Evolutionary conservation across 2,113 vertebrate genomes (phyloP).

Genomic region (Etheostoma cragini): DNA sequence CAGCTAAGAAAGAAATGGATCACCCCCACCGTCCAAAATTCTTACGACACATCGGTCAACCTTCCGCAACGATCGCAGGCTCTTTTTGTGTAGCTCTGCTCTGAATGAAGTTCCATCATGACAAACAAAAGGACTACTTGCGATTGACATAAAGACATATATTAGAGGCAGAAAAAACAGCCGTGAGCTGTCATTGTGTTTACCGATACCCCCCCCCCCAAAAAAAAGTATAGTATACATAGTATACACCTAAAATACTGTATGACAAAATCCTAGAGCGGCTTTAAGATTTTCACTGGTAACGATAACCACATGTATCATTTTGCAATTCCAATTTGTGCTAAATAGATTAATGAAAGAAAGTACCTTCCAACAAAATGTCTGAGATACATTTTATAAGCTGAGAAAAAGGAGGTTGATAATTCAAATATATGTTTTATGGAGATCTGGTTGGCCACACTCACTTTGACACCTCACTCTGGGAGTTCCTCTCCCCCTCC

Average conservation of each 20-base stretch:
- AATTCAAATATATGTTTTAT: not conserved
- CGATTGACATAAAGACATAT: no score
- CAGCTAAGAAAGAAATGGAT: no score
- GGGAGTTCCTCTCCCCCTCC: constrained; percentile 93
- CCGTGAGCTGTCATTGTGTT: no score
- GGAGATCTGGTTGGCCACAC: constrained; percentile 41
- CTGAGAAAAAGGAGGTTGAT: not conserved
- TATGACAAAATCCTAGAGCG: not conserved
- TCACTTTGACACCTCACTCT: constrained; percentile 93
- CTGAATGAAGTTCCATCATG: no score
- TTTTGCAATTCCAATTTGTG: not conserved
- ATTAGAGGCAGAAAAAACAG: no score
- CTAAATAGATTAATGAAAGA: not conserved
- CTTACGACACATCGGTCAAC: no score
- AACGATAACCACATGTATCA: not conserved
- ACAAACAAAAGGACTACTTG: no score
- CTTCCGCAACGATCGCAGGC: no score
- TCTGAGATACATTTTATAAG: not conserved
- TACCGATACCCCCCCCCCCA: no score
- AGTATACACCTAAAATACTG: not conserved
- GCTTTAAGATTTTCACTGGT: not conserved
- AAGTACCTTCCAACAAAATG: not conserved
- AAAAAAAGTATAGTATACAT: no score
- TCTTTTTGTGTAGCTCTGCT: no score
- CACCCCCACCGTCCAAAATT: no score